These are phyloP conservation scores for Chrosomus eos DNA, from an alignment of 2,797 vertebrate genomes.

Conservation along the genomic window DNA sequence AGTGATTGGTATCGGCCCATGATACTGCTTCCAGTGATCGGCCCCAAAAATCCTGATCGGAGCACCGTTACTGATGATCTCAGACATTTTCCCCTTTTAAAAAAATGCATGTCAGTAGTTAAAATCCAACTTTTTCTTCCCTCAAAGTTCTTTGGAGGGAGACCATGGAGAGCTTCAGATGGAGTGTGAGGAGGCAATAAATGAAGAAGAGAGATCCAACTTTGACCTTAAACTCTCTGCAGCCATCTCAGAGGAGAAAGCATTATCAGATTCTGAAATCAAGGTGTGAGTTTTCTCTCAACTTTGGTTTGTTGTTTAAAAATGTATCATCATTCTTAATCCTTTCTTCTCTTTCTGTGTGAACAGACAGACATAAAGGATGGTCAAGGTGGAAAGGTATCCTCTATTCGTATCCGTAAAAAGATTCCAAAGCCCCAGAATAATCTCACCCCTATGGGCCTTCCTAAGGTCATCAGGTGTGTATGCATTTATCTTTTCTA, in stretches of 20 bases:
- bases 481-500: background rate
- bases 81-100: background rate
- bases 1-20: background rate
- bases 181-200: background rate
- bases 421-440: slow-evolving; percentile 81
- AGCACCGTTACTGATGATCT: background rate
- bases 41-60: background rate
- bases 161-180: slow-evolving; percentile 2
- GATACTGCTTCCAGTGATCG: background rate
- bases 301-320: background rate
- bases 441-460: slow-evolving; percentile 91
- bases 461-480: slow-evolving; percentile 87
- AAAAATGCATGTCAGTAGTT: background rate
- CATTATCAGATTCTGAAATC: slow-evolving; percentile 81
- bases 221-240: slow-evolving; percentile 71
- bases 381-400: slow-evolving; percentile 82
- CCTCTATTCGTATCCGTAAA: slow-evolving; percentile 86
- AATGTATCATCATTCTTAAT: background rate
- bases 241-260: slow-evolving; percentile 75
- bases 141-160: slow-evolving; percentile 28
- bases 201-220: slow-evolving; percentile 63
- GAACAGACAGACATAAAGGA: slow-evolving; percentile 72
- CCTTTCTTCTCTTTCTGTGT: background rate
- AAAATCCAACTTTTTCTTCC: background rate
- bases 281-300: slow-evolving; percentile 73